Evolutionary conservation across 1,140 invertebrate genomes (phyloP), one percentile per base, ranked within the genome.

Genomic region (Cydia pomonella): DNA sequence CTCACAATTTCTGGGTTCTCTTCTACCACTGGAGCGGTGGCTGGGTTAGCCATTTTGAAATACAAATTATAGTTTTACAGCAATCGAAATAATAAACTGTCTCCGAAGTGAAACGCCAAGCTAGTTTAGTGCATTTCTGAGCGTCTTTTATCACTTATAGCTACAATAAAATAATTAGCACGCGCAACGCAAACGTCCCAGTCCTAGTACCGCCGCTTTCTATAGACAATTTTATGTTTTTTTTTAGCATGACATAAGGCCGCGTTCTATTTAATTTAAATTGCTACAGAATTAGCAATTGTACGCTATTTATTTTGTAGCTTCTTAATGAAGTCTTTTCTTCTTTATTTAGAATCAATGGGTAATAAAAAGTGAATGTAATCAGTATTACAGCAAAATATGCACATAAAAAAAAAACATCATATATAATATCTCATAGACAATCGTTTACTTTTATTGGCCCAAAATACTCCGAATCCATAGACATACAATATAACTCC

Each of bases 1-100:
- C 63, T 66, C 6, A 66, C 63, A 66, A 66, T 66, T 66, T 66
- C 63, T 9, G 69, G 33, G 33, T 29, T 44, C 6, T 72, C 69
- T 44, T 72, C 33, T 16, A 72, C 69, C n/a, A 21, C 69, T 12
- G 33, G 69, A 72, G 69, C n/a, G 6, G n/a, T 7, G 6, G 50
- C 50, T 9, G 63, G 63, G 27, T 66, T 66, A 13, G 63, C 63
- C 63, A 66, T 66, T 33, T 66, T 33, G 23, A 18, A 53, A 21
- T 16, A 18, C 5, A 18, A 18, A 47, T 53, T 7, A 16, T 53
- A 53, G 16, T 18, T 53, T 5, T 53, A 50, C 47, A 53, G 16
- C 50, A 18, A 5, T 5, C 18, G n/a, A 13, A 47, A 5, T 18
- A 53, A 53, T 53, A 9, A 53, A 53, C 50, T n/a, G n/a, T 53